Evolutionary conservation across 1,140 invertebrate genomes (phyloP).

Genomic region (Bombyx mori): ASM3026992v2 NC_085133.1:5027501-5028000

Average conservation of each 20-base stretch:
- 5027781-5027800: conserved; percentile 41
- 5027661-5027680: too few relatives aligned
- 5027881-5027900: conserved; percentile 49
- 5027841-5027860: conserved; percentile 46
- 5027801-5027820: conserved; percentile 23
- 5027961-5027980: conserved; percentile 48
- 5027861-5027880: conserved; percentile 45
- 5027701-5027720: conserved; percentile 48
- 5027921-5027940: conserved; percentile 46
- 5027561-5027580: too few relatives aligned
- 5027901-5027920: conserved; percentile 46
- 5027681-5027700: conserved; percentile 22
- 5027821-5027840: conserved; percentile 43
- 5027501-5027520: too few relatives aligned
- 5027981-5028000: conserved; percentile 23
- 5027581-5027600: too few relatives aligned
- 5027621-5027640: too few relatives aligned
- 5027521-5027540: too few relatives aligned
- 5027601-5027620: too few relatives aligned
- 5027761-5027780: conserved; percentile 68
- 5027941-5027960: conserved; percentile 68
- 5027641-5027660: too few relatives aligned
- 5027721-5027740: conserved; percentile 70
- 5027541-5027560: too few relatives aligned
- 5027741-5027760: conserved; percentile 70